phyloP scores from a whole-genome alignment of 2,797 vertebrate species.

The Squalus acanthias region DNA sequence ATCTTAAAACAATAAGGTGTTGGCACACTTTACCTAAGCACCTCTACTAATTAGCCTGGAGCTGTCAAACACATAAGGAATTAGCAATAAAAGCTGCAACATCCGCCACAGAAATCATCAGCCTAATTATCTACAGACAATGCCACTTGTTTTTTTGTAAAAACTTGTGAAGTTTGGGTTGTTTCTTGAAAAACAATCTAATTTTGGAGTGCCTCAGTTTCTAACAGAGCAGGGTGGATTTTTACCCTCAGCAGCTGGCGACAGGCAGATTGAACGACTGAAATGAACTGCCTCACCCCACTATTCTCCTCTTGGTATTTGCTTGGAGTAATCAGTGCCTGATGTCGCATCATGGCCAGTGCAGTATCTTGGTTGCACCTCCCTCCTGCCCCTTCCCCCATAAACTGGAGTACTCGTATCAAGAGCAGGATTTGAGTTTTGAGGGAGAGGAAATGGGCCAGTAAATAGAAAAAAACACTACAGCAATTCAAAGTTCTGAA shows the following conservation, averaged over 20 bases:
- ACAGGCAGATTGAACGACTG: not conserved
- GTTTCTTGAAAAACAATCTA: not conserved
- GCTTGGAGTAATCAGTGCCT: not conserved
- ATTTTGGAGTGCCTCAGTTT: not conserved
- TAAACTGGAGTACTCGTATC: not conserved
- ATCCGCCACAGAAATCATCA: not conserved
- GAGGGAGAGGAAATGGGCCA: no score
- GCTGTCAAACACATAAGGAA: not conserved
- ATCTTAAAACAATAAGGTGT: slow-evolving; percentile 20
- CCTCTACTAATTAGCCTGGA: not conserved
- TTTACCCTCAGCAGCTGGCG: not conserved
- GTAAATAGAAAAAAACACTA: not conserved
- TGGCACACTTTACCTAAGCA: not conserved
- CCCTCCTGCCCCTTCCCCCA: not conserved
- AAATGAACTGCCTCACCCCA: not conserved
- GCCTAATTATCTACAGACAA: not conserved
- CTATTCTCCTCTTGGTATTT: not conserved
- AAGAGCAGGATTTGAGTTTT: not conserved
- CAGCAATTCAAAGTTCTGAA: not conserved
- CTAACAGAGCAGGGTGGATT: not conserved
- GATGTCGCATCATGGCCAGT: not conserved
- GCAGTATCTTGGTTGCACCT: no score
- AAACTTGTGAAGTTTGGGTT: not conserved
- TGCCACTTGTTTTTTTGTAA: not conserved
- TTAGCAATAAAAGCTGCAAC: not conserved